Conservation (phyloP, 2,888 invertebrate species). For the Zhengitettix transpicula region DNA sequence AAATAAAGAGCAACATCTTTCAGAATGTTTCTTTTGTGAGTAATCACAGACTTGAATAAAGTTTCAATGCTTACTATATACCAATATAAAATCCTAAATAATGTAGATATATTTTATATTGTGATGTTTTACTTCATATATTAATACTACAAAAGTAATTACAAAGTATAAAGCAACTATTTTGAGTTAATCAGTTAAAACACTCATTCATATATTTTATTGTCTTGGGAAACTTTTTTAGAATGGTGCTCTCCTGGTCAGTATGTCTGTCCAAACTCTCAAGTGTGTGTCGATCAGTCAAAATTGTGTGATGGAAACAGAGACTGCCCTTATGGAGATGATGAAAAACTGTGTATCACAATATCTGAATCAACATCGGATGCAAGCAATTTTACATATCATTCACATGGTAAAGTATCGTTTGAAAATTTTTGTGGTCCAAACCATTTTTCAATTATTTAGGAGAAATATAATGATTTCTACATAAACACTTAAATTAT, state of each 20-base stretch:
- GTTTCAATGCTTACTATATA: too few species aligned
- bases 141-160: neutral
- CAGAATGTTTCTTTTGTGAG: too few species aligned
- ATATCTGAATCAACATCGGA: conserved; percentile 36
- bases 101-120: neutral
- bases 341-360: conserved; percentile 57
- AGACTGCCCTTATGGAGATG: conserved; percentile 58
- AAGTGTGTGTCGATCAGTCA: conserved; percentile 44
- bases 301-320: conserved; percentile 53
- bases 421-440: neutral
- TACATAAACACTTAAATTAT: too few species aligned
- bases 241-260: conserved; percentile 58
- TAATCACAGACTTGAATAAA: too few species aligned
- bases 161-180: neutral
- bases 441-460: too few species aligned
- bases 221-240: conserved; percentile 21
- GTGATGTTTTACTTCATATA: neutral
- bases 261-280: conserved; percentile 57
- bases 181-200: too few species aligned
- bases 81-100: neutral
- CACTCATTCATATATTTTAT: too few species aligned
- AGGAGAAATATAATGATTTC: too few species aligned
- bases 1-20: too few species aligned
- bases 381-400: conserved; percentile 42
- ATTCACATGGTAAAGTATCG: conserved; percentile 35